Conservation (phyloP, 2,113 vertebrate genomes). For the Manacus vitellinus region DNA sequence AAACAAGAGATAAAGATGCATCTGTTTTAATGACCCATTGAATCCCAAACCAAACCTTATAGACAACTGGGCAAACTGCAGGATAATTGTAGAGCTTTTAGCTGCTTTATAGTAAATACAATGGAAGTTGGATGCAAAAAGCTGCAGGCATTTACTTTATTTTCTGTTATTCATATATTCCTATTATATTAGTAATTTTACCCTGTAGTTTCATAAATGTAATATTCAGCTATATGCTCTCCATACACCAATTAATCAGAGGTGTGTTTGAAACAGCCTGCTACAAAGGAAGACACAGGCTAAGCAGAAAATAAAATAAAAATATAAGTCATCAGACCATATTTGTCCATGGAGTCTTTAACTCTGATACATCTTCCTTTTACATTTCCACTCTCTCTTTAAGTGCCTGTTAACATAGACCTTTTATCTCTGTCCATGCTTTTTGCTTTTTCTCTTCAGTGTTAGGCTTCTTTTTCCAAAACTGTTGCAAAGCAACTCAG, state of each 20-base stretch:
- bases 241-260: neutral
- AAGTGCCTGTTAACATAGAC: neutral
- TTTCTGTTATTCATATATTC: neutral
- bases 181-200: neutral
- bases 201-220: neutral
- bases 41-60: constrained; percentile 11
- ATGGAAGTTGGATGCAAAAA: neutral
- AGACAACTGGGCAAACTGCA: neutral
- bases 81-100: constrained; percentile 20
- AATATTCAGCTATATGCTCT: neutral
- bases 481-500: neutral
- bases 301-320: neutral
- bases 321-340: neutral
- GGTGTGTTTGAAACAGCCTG: neutral
- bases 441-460: neutral
- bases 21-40: constrained; percentile 22
- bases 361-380: neutral
- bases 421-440: neutral
- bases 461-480: neutral
- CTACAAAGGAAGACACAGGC: neutral
- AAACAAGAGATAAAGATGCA: constrained; percentile 24
- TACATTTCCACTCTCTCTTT: neutral
- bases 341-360: neutral
- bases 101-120: neutral
- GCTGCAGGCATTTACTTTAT: neutral